Conservation (phyloP, 2,797 vertebrate genomes). For the Erethizon dorsatum region DNA sequence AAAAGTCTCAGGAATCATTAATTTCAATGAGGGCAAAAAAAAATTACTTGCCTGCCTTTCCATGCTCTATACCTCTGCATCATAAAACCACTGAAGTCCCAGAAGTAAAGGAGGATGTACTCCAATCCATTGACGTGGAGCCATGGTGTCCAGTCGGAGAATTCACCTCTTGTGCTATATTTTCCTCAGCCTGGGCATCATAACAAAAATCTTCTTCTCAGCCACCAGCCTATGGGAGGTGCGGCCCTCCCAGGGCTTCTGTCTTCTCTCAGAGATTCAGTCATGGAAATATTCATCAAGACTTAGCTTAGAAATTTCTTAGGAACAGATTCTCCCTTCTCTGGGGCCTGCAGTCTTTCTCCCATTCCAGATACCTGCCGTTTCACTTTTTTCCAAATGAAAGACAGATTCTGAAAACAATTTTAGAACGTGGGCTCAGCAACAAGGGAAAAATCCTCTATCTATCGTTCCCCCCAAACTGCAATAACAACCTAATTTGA, state of each 20-base stretch:
- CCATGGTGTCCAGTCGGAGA: not conserved
- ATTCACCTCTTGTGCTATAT: not conserved
- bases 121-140: not conserved
- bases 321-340: not conserved
- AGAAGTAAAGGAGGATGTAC: not conserved
- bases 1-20: not conserved
- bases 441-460: not conserved
- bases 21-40: conserved; percentile 53
- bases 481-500: not conserved
- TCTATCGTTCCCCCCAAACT: not conserved
- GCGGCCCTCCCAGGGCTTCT: not conserved
- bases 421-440: not conserved
- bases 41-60: not conserved
- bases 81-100: conserved; percentile 9
- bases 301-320: not conserved
- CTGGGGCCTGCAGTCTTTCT: not conserved
- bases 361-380: fast-evolving
- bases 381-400: not conserved
- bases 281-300: not conserved
- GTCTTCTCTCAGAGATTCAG: not conserved
- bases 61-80: conserved; percentile 18
- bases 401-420: conserved; percentile 9
- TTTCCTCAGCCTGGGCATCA: not conserved
- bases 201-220: not conserved
- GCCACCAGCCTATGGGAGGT: not conserved